Percentiles rank a stretch among this genome's conserved stretches.
Evolutionary conservation across 1,140 invertebrate species (phyloP).

Genomic region (Megalopta genalis): DNA sequence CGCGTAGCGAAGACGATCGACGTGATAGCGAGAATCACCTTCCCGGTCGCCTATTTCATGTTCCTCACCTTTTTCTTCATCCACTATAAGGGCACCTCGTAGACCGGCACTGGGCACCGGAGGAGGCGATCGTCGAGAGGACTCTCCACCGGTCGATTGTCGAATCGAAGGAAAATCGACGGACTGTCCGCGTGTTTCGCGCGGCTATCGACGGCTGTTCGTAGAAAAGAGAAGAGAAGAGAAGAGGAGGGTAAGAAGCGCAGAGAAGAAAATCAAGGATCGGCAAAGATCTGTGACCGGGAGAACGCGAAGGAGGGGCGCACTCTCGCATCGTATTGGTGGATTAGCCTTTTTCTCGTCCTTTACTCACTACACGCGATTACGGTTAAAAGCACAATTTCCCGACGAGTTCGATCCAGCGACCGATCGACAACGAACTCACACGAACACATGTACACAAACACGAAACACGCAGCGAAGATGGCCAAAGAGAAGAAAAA

Average conservation of each 20-base stretch:
- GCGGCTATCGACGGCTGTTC: too few relatives aligned
- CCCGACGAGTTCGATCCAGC: background rate
- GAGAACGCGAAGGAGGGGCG: too few relatives aligned
- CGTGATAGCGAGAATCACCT: conserved; percentile 94
- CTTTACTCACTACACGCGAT: conserved; percentile 59
- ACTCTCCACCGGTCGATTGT: too few relatives aligned
- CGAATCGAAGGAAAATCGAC: background rate
- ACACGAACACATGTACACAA: background rate
- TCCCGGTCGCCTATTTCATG: conserved; percentile 93
- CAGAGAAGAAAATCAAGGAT: too few relatives aligned
- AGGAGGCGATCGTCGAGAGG: conserved; percentile 31
- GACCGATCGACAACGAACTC: conserved; percentile 9
- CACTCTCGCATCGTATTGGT: conserved; percentile 8
- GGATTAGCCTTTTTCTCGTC: conserved; percentile 38
- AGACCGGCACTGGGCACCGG: conserved; percentile 46
- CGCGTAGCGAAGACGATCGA: conserved; percentile 96
- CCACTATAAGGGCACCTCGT: conserved; percentile 88
- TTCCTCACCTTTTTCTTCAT: conserved; percentile 97
- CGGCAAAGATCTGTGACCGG: too few relatives aligned
- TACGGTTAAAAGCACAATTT: conserved; percentile 51
- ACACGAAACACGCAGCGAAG: background rate
- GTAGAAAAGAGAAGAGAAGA: too few relatives aligned
- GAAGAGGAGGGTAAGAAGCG: too few relatives aligned
- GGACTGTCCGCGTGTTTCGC: background rate
- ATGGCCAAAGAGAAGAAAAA: too few relatives aligned